These are phyloP conservation scores for Lydus trimaculatus DNA, from an alignment of 2,888 invertebrate genomes.

Conservation along the genomic window DNA sequence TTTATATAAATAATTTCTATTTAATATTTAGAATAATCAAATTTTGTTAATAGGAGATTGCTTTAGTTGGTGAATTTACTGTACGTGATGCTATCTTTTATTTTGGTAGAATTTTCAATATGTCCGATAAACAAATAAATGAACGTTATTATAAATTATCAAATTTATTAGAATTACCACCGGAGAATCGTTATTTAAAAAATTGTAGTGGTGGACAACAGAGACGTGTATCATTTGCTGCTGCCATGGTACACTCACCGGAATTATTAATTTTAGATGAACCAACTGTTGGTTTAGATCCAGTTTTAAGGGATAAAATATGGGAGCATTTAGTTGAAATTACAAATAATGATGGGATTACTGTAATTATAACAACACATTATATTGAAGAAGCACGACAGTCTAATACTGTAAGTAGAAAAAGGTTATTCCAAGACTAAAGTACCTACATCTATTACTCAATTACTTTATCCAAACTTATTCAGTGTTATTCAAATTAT, in stretches of 20 bases:
- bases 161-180: constrained; percentile 79
- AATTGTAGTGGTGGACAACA: constrained; percentile 90
- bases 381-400: constrained; percentile 83
- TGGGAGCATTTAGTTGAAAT: constrained; percentile 94
- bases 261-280: constrained; percentile 90
- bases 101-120: constrained; percentile 86
- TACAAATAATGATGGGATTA: constrained; percentile 88
- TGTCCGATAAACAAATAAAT: constrained; percentile 70
- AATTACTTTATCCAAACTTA: no score
- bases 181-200: constrained; percentile 57
- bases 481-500: no score
- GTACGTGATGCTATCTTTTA: constrained; percentile 85
- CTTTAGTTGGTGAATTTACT: constrained; percentile 79
- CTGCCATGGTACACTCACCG: constrained; percentile 87
- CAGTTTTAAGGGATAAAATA: constrained; percentile 88
- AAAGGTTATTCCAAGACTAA: no score
- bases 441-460: no score
- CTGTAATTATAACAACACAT: constrained; percentile 94
- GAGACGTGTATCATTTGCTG: constrained; percentile 86
- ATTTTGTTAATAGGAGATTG: constrained; percentile 70
- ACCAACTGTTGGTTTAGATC: constrained; percentile 94
- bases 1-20: not conserved
- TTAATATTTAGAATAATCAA: not conserved
- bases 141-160: constrained; percentile 73
- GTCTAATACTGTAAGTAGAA: constrained; percentile 72